Evolutionary conservation across 1,140 invertebrate genomes (phyloP).

Genomic region (Microplitis demolitor): DNA sequence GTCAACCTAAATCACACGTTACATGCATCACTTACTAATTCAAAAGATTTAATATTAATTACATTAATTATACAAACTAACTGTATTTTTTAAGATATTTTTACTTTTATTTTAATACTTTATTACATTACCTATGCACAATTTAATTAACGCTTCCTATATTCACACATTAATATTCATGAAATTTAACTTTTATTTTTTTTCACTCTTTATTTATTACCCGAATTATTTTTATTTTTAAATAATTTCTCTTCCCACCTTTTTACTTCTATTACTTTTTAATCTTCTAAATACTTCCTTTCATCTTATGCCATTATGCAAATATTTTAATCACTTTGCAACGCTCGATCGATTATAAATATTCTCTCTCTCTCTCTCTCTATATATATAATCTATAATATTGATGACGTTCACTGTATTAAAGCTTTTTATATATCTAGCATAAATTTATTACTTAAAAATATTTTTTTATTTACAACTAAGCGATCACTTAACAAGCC

Average conservation of each 20-base stretch:
- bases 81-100: no score
- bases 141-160: no score
- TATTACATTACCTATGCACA: no score
- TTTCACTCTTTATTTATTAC: neutral
- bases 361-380: neutral
- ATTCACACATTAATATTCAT: no score
- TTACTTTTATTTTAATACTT: no score
- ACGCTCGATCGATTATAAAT: neutral
- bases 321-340: neutral
- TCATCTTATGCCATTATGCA: neutral
- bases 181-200: no score
- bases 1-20: conserved; percentile 19
- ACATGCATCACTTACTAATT: conserved; percentile 4
- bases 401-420: no score
- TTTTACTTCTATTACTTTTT: neutral
- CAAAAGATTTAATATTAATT: conserved; percentile 15
- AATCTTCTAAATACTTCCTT: neutral
- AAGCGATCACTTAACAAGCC: neutral
- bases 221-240: neutral
- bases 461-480: neutral
- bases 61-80: neutral
- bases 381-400: no score
- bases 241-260: neutral
- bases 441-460: neutral
- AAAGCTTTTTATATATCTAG: no score